Evolutionary conservation across 2,888 invertebrate species (phyloP), one percentile per base, ranked within the genome.

Genomic region (Iphiclides podalirius): DNA sequence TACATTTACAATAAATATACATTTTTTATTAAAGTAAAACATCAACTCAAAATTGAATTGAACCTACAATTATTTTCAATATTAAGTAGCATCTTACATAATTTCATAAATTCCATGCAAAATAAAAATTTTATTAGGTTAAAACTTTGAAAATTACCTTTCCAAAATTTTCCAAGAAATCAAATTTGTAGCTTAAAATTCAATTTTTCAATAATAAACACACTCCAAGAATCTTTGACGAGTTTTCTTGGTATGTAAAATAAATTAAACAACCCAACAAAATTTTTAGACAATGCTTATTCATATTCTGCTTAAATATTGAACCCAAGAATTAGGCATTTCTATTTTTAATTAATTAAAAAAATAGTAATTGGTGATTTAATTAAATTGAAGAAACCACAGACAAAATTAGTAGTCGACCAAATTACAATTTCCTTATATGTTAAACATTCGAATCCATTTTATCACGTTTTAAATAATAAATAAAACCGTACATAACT

Each of bases 371-470:
- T 20, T 3, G 20, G 6, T 6, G 20, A 20, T 20, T 20, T 20
- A 20, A 20, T 4, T 20, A 6, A 20, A 20, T 3, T 20, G 20
- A 20, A 20, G 6, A 20, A 4, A 3, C 4, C 20, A 20, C 3
- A 4, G 20, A 20, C 20, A 20, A 4, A 20, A 20, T 20, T 20
- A 20, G n/a, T n/a, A n/a, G n/a, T n/a, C n/a, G n/a, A n/a, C n/a
- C n/a, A n/a, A n/a, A n/a, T n/a, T n/a, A n/a, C n/a, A n/a, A n/a
- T n/a, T 34, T 33, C 15, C 34, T 42, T 42, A 33, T 12, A 15
- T 33, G 8, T 13, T 20, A 42, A 42, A 33, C 42, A 42, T 20
- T 42, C 33, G 34, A 42, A 12, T 20, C n/a, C 13, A 42, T 42
- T 33, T n/a, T 16, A 16, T 40, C 26, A 13, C 15, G 14, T n/a